Evolutionary conservation across 2,888 invertebrate species (phyloP).

Genomic region (Drosophila bunnanda): DNA sequence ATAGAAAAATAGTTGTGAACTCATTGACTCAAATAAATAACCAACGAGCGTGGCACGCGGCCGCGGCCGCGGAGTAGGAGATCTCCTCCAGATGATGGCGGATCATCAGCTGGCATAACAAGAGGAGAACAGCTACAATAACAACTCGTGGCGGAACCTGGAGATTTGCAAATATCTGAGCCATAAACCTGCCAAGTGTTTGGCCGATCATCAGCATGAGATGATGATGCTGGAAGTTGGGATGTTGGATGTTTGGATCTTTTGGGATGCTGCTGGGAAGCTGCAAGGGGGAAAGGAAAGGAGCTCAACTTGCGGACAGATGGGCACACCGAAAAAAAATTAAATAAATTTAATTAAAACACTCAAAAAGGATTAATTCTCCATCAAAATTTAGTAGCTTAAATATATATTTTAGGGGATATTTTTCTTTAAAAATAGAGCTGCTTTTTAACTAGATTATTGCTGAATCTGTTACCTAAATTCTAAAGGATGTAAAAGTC

Average conservation of each 20-base stretch:
- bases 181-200: constrained; percentile 78
- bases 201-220: constrained; percentile 52
- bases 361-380: not conserved
- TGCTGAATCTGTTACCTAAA: not conserved
- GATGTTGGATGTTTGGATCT: constrained; percentile 16
- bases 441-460: not conserved
- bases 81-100: constrained; percentile 53
- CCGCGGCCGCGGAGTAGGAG: constrained; percentile 34
- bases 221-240: constrained; percentile 56
- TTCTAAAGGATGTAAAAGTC: not conserved
- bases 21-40: constrained; percentile 79
- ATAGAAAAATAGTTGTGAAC: constrained; percentile 73
- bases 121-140: constrained; percentile 76
- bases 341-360: too few relatives aligned
- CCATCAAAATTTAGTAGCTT: not conserved
- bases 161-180: constrained; percentile 78
- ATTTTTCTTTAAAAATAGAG: not conserved
- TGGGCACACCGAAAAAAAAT: not conserved
- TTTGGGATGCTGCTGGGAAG: constrained; percentile 1
- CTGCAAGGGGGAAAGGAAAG: constrained; percentile 9
- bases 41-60: constrained; percentile 71
- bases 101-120: constrained; percentile 74
- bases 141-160: constrained; percentile 42
- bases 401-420: not conserved
- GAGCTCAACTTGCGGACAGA: constrained; percentile 2